Conservation (phyloP, 2,888 invertebrate genomes). For the Rhopalosiphum nymphaeae region DNA sequence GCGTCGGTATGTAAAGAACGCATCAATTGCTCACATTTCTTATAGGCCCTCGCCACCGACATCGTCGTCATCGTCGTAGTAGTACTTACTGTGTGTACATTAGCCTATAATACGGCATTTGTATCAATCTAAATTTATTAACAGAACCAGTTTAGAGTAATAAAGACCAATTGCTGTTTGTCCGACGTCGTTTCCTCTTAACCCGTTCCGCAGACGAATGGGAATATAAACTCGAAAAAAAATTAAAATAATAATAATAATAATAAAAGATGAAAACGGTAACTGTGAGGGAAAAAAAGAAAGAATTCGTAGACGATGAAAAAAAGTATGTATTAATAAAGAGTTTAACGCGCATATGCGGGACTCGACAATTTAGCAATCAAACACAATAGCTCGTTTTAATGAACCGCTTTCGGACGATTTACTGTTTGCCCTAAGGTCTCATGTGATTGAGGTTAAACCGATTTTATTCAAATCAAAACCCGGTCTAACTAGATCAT, state of each 20-base stretch:
- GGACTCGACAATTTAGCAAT: conserved; percentile 65
- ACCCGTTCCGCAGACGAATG: conserved; percentile 56
- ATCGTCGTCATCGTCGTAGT: background rate
- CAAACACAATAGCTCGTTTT: conserved; percentile 60
- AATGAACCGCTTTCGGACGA: conserved; percentile 64
- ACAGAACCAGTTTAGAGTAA: conserved; percentile 65
- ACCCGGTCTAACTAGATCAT: conserved; percentile 53
- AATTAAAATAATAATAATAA: conserved; percentile 51
- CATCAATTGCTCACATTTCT: conserved; percentile 59
- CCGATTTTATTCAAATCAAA: conserved; percentile 64
- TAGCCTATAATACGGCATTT: conserved; percentile 64
- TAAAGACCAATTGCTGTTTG: conserved; percentile 64
- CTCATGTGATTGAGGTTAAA: conserved; percentile 62
- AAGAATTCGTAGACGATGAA: conserved; percentile 62
- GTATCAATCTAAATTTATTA: conserved; percentile 65
- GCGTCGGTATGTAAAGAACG: conserved; percentile 38
- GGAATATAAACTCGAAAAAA: conserved; percentile 47
- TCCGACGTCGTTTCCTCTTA: conserved; percentile 63
- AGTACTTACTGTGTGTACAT: conserved; percentile 31
- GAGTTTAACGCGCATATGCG: conserved; percentile 63
- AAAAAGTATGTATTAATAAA: conserved; percentile 58
- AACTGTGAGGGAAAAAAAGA: conserved; percentile 62
- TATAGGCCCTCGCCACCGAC: conserved; percentile 15
- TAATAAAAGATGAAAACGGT: conserved; percentile 64
- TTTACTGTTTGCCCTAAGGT: conserved; percentile 56